Evolutionary conservation across 2,113 vertebrate species (phyloP).

Genomic region (Sinocyclocheilus anshuiensis): DNA sequence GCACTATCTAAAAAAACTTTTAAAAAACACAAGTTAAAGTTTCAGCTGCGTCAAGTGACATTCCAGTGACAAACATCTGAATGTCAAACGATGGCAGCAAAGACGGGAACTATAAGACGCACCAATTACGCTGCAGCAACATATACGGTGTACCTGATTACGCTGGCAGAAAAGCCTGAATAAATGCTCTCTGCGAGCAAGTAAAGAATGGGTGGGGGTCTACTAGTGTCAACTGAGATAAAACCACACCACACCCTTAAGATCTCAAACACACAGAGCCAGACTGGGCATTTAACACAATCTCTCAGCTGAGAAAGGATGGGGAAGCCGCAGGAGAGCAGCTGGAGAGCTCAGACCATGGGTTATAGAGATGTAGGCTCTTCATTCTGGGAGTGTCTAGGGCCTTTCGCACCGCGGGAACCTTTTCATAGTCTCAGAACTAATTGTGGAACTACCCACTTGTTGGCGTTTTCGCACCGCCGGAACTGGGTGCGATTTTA

Average conservation of each 20-base stretch:
- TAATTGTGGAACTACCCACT: no score
- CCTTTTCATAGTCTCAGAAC: no score
- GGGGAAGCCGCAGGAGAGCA: not conserved
- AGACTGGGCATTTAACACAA: not conserved
- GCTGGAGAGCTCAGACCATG: conserved; percentile 6
- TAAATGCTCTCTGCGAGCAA: not conserved
- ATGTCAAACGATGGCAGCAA: not conserved
- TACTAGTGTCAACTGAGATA: conserved; percentile 35
- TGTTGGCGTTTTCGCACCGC: no score
- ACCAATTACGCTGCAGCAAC: not conserved
- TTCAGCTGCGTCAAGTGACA: not conserved
- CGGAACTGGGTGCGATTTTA: no score
- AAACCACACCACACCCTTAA: conserved; percentile 37
- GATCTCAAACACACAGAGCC: not conserved
- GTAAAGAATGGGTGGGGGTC: conserved; percentile 22
- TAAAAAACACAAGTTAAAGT: not conserved
- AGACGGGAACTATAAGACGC: not conserved
- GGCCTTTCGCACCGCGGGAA: no score
- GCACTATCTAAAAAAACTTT: not conserved
- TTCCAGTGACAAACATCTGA: not conserved
- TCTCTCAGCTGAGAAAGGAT: not conserved
- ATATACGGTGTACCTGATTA: not conserved
- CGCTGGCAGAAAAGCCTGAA: not conserved
- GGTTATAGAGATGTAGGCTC: conserved; percentile 4
- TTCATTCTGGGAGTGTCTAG: conserved; percentile 29